Evolutionary conservation across 2,113 vertebrate species (phyloP).

Genomic region (Solea senegalensis): DNA sequence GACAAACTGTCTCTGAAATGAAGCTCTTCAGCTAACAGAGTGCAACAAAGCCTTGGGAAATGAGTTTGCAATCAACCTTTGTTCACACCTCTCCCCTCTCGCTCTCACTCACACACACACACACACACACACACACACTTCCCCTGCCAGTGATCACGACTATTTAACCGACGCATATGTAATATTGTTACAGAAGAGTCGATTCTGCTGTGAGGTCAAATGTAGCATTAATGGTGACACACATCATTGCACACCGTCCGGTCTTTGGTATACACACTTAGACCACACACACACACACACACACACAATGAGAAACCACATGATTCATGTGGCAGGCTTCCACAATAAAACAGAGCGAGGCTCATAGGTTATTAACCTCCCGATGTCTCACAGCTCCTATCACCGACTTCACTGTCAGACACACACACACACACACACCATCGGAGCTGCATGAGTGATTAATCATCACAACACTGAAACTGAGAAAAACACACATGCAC

Average conservation of each 20-base stretch:
- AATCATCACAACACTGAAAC: no score
- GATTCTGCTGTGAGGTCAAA: constrained; percentile 14
- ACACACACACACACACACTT: constrained; percentile 23
- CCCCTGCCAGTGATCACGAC: constrained; percentile 13
- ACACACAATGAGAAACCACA: not conserved
- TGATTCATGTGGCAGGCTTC: constrained; percentile 12
- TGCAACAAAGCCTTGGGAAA: constrained; percentile 65
- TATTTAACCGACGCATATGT: constrained; percentile 38
- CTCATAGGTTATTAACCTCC: constrained; percentile 45
- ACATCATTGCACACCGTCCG: no score
- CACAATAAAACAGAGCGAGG: constrained; percentile 20
- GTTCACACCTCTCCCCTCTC: constrained; percentile 55
- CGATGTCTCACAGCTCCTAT: constrained; percentile 32
- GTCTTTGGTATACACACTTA: no score
- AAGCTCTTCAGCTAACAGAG: constrained; percentile 64
- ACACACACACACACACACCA: not conserved
- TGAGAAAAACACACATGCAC: no score
- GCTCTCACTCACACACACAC: constrained; percentile 17
- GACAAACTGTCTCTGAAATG: constrained; percentile 71
- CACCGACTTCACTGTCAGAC: constrained; percentile 13
- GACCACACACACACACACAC: no score
- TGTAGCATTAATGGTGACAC: constrained; percentile 13
- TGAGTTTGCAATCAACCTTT: constrained; percentile 63
- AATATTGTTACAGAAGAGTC: constrained; percentile 28
- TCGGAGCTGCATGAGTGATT: no score